Conservation (phyloP, 2,113 vertebrate genomes). For the Diadophis punctatus region DNA sequence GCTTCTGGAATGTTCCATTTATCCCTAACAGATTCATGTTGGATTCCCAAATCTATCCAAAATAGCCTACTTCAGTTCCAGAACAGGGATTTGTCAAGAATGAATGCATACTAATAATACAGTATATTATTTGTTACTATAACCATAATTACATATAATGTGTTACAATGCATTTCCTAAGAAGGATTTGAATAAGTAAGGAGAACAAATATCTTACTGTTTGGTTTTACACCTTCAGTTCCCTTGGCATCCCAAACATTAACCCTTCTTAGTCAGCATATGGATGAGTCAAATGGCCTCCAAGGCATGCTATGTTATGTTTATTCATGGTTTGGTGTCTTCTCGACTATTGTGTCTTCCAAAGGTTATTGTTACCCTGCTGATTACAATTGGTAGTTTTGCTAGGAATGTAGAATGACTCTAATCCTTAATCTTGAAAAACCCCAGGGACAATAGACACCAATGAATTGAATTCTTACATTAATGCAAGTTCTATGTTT, state of each 20-base stretch:
- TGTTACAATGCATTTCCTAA: neutral
- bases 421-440: neutral
- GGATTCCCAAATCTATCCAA: neutral
- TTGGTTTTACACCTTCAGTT: neutral
- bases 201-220: neutral
- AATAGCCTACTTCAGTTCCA: neutral
- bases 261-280: neutral
- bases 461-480: accelerated
- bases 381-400: constrained; percentile 22
- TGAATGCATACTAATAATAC: neutral
- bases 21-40: neutral
- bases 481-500: neutral
- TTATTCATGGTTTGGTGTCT: neutral
- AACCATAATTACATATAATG: neutral
- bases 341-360: constrained; percentile 16
- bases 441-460: neutral
- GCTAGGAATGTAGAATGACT: neutral
- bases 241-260: accelerated
- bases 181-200: neutral
- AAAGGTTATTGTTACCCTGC: neutral
- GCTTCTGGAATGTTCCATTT: neutral
- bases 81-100: neutral
- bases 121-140: neutral
- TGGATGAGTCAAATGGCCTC: accelerated
- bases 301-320: accelerated